phyloP scores from a whole-genome alignment of 2,888 invertebrate genomes.

The Crossocerus cetratus region DNA sequence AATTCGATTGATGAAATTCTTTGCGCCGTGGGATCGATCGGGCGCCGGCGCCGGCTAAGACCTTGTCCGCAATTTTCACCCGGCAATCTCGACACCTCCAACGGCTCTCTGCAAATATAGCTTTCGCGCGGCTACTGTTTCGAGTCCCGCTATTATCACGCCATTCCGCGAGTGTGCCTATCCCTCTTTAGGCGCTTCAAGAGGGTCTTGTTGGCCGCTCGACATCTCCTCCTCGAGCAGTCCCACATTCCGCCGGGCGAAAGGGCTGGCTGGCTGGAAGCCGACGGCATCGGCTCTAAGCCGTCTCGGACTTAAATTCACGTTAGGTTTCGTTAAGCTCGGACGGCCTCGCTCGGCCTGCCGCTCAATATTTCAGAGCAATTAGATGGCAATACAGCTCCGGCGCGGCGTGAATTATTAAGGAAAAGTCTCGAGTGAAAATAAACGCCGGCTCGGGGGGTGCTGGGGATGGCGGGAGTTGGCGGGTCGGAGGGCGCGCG shows the following conservation, averaged over 20 bases:
- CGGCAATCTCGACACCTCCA: not conserved
- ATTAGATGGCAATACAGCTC: constrained; percentile 62
- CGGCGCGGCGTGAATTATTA: constrained; percentile 62
- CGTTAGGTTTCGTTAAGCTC: constrained; percentile 68
- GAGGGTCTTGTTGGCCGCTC: not conserved
- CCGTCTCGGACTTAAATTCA: constrained; percentile 48
- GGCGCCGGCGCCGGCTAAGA: not conserved
- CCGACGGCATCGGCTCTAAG: not conserved
- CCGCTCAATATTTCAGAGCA: constrained; percentile 65
- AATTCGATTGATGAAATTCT: not conserved
- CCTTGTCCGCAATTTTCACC: not conserved
- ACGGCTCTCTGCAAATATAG: not conserved
- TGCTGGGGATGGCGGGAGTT: no score
- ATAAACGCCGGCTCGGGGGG: constrained; percentile 42
- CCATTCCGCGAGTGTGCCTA: not conserved
- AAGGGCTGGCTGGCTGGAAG: not conserved
- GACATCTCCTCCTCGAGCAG: not conserved
- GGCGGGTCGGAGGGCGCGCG: not conserved
- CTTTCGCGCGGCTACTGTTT: not conserved
- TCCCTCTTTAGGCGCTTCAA: not conserved
- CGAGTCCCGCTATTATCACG: not conserved
- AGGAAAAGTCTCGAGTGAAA: constrained; percentile 61
- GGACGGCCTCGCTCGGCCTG: constrained; percentile 23
- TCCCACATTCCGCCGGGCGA: not conserved
- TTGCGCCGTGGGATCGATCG: not conserved